Evolutionary conservation across 35 echinoderm and acorn worm genomes (phyloP), one percentile per base, ranked within the genome.

Genomic region (Chiridota heheva): DNA sequence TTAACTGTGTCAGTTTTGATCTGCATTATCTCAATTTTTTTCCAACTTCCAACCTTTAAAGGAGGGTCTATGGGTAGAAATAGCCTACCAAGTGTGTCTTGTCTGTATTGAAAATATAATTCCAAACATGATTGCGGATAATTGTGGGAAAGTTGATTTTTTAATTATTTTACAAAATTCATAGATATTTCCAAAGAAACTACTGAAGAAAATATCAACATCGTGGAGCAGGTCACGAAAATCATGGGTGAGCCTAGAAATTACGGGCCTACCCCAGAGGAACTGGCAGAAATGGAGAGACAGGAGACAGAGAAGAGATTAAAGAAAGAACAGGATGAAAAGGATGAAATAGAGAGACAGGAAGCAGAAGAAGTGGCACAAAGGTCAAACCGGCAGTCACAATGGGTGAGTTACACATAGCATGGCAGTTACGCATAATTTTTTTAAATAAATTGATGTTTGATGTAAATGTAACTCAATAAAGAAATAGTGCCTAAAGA

Each of bases 201-300:
- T 24, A 64, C 87, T 53, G 40, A 28, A 33, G 60, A 84, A 26
- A 97, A 97, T 48, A 72, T 63, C 49, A 89, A 65, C 60, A 77
- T 91, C 28, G 67, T 89, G 53, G 89, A 92, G 13, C 62, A 98
- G 61, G 79, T 92, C 45, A 67, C 86, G 7, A 98, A 98, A 58
- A 86, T 77, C 58, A 98, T 98, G 95, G 95, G 89, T 15, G 74
- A 92, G 44, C 95, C 95, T 15, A 58, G 95, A 20, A 98, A 98
- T 63, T 98, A 92, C 56, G 89, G 95, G 16, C 95, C 89, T n/a
- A 98, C 95, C 51, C 43, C 77, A 47, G 93, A 98, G 15, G 95
- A 98, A 53, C 34, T 98, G 6, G 95, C 87, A 26, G 89, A 92
- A 46, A 91, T 83, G 69, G 95, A 98, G 18, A 81, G 73, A 43